These are phyloP conservation scores for Knipowitschia caucasica DNA, from an alignment of 2,797 vertebrate genomes.

Conservation along the genomic window DNA sequence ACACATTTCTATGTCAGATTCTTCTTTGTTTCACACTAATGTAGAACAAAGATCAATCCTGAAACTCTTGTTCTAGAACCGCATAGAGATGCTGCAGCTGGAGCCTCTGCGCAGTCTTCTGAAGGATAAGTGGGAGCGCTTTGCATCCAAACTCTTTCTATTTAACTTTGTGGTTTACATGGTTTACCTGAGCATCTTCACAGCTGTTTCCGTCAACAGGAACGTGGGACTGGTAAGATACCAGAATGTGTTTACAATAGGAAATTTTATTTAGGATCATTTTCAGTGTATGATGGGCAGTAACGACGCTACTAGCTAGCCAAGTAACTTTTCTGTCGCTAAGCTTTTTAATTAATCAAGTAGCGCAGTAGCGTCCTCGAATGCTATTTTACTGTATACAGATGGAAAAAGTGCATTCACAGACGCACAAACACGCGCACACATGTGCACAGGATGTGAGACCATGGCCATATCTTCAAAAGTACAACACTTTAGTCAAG, in stretches of 20 bases:
- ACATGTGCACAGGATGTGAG: too few species aligned
- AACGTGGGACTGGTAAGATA: constrained; percentile 71
- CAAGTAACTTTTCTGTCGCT: neutral
- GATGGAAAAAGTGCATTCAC: too few species aligned
- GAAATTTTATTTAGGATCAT: too few species aligned
- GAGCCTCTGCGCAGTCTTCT: constrained; percentile 85
- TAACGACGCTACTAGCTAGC: constrained; percentile 67
- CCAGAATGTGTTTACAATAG: neutral
- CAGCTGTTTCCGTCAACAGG: constrained; percentile 79
- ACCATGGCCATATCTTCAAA: too few species aligned
- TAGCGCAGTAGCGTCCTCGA: too few species aligned
- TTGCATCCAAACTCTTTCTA: constrained; percentile 83
- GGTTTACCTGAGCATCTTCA: constrained; percentile 83
- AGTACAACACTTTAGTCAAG: too few species aligned
- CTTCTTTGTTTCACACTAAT: too few species aligned
- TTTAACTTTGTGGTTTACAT: constrained; percentile 84
- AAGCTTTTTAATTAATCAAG: too few species aligned
- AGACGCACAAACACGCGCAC: too few species aligned
- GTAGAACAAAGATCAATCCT: neutral
- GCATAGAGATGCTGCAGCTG: constrained; percentile 88
- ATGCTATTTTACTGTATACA: too few species aligned
- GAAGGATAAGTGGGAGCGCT: constrained; percentile 87
- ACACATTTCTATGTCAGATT: too few species aligned
- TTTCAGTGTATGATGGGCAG: constrained; percentile 23
- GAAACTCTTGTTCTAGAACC: constrained; percentile 72